A percentile compares a stretch with the other conserved stretches of the same genome.
These are phyloP conservation scores for Patiria pectinifera DNA, from an alignment of 53 echinoderm and acorn worm species.

Conservation along the genomic window DNA sequence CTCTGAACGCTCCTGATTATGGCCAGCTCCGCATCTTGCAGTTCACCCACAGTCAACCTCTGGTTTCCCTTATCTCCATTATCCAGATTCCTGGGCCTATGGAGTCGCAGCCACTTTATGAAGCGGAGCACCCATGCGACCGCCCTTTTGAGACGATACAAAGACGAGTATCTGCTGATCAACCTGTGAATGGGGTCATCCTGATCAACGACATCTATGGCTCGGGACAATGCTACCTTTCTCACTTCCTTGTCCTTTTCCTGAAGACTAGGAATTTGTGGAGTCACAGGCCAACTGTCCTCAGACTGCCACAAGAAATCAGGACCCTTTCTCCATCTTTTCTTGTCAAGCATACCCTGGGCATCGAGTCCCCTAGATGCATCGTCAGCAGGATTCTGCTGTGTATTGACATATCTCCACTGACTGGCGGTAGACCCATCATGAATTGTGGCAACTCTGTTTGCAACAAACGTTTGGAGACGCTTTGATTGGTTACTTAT, in stretches of 20 bases:
- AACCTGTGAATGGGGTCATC: not conserved
- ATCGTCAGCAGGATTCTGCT: conserved; percentile 58
- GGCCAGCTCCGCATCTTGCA: conserved; percentile 53
- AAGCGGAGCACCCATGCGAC: conserved; percentile 48
- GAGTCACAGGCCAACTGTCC: conserved; percentile 20
- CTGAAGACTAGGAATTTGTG: not conserved
- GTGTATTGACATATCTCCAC: conserved; percentile 52
- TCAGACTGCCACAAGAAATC: conserved; percentile 43
- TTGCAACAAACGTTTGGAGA: conserved; percentile 67
- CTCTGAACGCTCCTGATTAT: conserved; percentile 56
- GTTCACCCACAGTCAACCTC: conserved; percentile 38
- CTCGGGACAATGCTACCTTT: not conserved
- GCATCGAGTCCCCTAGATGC: conserved; percentile 52
- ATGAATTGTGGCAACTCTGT: conserved; percentile 60
- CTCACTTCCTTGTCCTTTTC: conserved; percentile 23
- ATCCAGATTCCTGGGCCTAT: conserved; percentile 11
- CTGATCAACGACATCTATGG: not conserved
- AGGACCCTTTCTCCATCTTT: conserved; percentile 52
- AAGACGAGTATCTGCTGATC: conserved; percentile 28
- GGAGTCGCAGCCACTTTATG: not conserved
- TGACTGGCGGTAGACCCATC: conserved; percentile 51
- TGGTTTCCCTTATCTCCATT: not conserved
- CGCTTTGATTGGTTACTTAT: conserved; percentile 46
- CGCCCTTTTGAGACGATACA: conserved; percentile 14
- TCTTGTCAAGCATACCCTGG: not conserved